Percentiles rank a stretch among this genome's conserved stretches.
Evolutionary conservation across 2,888 invertebrate genomes (phyloP).

Genomic region (Papilio demoleus): DNA sequence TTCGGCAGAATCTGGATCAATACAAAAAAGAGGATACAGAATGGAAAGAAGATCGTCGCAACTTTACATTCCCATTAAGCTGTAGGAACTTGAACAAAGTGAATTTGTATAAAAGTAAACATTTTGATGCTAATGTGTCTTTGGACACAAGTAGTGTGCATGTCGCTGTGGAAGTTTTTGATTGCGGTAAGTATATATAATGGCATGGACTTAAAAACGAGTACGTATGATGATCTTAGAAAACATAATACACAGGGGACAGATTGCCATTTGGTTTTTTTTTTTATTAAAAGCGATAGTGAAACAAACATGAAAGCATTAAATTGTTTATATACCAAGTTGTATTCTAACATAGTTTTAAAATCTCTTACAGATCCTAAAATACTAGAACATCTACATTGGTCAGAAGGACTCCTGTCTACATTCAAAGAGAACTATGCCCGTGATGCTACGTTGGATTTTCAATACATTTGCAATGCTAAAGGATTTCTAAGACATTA

Average conservation of each 20-base stretch:
- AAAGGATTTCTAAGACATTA: slow-evolving; percentile 76
- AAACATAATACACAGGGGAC: too few relatives aligned
- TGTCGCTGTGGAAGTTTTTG: slow-evolving; percentile 68
- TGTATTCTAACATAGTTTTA: background rate
- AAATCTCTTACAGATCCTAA: slow-evolving; percentile 42
- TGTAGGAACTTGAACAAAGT: slow-evolving; percentile 63
- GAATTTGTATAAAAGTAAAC: slow-evolving; percentile 58
- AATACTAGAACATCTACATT: slow-evolving; percentile 62
- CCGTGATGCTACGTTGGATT: slow-evolving; percentile 70
- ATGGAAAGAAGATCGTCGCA: slow-evolving; percentile 36
- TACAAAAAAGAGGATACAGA: slow-evolving; percentile 53
- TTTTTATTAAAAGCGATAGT: too few relatives aligned
- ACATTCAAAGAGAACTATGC: slow-evolving; percentile 73
- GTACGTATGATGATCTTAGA: too few relatives aligned
- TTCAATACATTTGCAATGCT: slow-evolving; percentile 77
- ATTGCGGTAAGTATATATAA: slow-evolving; percentile 61
- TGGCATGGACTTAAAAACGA: too few relatives aligned
- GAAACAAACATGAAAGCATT: background rate
- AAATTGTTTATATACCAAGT: too few relatives aligned
- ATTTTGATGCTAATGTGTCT: slow-evolving; percentile 67
- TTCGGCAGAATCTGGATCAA: slow-evolving; percentile 60
- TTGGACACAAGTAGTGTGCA: slow-evolving; percentile 71
- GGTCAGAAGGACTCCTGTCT: slow-evolving; percentile 68
- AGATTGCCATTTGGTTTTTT: too few relatives aligned
- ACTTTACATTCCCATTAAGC: slow-evolving; percentile 54